Conservation (phyloP, 2,888 invertebrate genomes). For the Anthrax anthrax region DNA sequence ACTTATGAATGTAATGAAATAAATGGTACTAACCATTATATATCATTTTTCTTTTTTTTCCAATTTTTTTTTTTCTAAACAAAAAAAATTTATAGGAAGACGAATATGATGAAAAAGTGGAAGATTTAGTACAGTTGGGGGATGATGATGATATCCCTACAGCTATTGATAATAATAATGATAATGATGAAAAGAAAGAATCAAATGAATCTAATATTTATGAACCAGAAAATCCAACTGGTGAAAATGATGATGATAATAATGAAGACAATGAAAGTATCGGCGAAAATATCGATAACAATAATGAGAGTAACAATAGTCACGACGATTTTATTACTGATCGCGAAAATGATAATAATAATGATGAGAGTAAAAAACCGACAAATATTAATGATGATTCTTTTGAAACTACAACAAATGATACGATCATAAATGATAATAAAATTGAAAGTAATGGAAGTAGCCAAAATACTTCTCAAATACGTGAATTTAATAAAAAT, state of each 20-base stretch:
- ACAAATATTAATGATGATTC: slow-evolving; percentile 3
- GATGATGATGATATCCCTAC: slow-evolving; percentile 31
- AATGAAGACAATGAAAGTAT: slow-evolving; percentile 13
- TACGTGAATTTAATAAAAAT: slow-evolving; percentile 3
- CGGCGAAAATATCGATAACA: slow-evolving; percentile 14
- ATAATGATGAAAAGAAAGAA: slow-evolving; percentile 13
- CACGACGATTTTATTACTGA: slow-evolving; percentile 13
- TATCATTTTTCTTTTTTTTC: slow-evolving; percentile 36
- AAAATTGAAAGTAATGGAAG: slow-evolving; percentile 7
- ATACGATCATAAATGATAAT: slow-evolving; percentile 5
- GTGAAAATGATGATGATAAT: slow-evolving; percentile 10
- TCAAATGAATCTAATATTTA: background rate
- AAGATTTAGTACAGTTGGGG: slow-evolving; percentile 35
- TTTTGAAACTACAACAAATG: slow-evolving; percentile 9
- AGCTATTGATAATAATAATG: slow-evolving; percentile 22
- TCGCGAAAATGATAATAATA: slow-evolving; percentile 11
- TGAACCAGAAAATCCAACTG: slow-evolving; percentile 4
- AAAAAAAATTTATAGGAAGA: slow-evolving; percentile 36
- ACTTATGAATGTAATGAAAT: slow-evolving; percentile 18
- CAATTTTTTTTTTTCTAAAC: slow-evolving; percentile 23
- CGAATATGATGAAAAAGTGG: slow-evolving; percentile 28
- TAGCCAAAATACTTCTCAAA: slow-evolving; percentile 13
- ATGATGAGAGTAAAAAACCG: slow-evolving; percentile 14
- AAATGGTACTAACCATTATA: slow-evolving; percentile 37
- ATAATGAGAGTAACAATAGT: slow-evolving; percentile 15